Evolutionary conservation across 1,140 invertebrate genomes (phyloP), one percentile per base, ranked within the genome.

Genomic region (Triops longicaudatus): DNA sequence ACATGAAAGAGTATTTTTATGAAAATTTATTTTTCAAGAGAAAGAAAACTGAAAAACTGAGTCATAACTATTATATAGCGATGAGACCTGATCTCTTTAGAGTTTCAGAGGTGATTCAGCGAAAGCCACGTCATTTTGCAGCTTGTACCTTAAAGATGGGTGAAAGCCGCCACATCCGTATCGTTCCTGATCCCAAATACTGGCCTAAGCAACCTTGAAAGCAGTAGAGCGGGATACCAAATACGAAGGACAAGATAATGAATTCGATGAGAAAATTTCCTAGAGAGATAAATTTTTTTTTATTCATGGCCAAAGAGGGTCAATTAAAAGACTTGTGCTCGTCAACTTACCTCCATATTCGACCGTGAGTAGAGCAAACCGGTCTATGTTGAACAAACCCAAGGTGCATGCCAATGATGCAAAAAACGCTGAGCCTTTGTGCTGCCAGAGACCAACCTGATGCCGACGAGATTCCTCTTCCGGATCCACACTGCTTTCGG

Each of bases 141-240:
- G 12, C 77, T 37, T 37, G 81, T 82, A 88, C 87, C 85, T 93
- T 91, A 83, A 96, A 96, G 78, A 96, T 89, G 0, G 95, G 95
- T 72, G 93, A 95, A 80, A 97, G 95, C 80, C 88, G 90, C 94
- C 94, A 97, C 93, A 96, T 95, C 79, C 95, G 92, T 41, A 96
- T 88, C 4, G 92, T 90, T 0, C 94, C 94, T 0, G 91, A 88
- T n/a, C 90, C 89, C 50, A 96, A 85, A 82, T 93, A 90, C 83
- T 95, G 92, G 4, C 95, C 95, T 50, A 96, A 85, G 78, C 92
- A 92, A 82, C 94, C 88, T 82, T 95, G 91, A 73, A 96, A 87
- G 43, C 92, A 93, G 76, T 95, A 88, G 72, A 96, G 83, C 10
- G 95, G 95, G 81, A 96, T 90, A 72, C 95, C 94, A 82, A 96